These are phyloP conservation scores for Bombus affinis DNA, from an alignment of 1,140 invertebrate genomes.

Conservation along the genomic window DNA sequence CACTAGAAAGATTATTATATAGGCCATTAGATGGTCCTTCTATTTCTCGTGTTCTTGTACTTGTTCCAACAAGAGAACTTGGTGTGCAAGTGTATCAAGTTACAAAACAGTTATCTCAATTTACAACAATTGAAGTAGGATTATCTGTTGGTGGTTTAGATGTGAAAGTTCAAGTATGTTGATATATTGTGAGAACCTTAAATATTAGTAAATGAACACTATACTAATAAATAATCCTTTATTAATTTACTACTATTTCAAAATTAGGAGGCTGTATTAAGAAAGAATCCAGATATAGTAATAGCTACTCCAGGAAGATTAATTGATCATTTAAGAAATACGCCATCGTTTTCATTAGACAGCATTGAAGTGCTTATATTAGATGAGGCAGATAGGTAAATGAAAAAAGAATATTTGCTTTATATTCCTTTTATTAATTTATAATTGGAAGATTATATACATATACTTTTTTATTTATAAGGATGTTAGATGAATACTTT, in stretches of 20 bases:
- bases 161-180: slow-evolving; percentile 91
- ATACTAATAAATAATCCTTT: slow-evolving; percentile 20
- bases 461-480: slow-evolving; percentile 73
- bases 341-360: slow-evolving; percentile 94
- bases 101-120: slow-evolving; percentile 94
- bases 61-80: slow-evolving; percentile 98
- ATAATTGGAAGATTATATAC: slow-evolving; percentile 28
- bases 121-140: slow-evolving; percentile 91
- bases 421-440: slow-evolving; percentile 31
- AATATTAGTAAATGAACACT: background rate
- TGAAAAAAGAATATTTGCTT: slow-evolving; percentile 14
- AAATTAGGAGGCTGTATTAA: slow-evolving; percentile 90
- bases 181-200: background rate
- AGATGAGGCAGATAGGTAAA: slow-evolving; percentile 96
- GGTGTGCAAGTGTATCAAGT: slow-evolving; percentile 98
- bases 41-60: slow-evolving; percentile 93
- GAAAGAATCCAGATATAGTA: slow-evolving; percentile 97
- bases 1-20: slow-evolving; percentile 95
- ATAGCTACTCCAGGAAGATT: slow-evolving; percentile 98
- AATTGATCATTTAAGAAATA: slow-evolving; percentile 98
- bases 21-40: slow-evolving; percentile 85
- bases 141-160: slow-evolving; percentile 96
- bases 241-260: slow-evolving; percentile 33
- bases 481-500: slow-evolving; percentile 99
- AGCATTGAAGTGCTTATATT: slow-evolving; percentile 97